These are phyloP conservation scores for Lerista edwardsae DNA, from an alignment of 2,797 vertebrate species.

Conservation along the genomic window DNA sequence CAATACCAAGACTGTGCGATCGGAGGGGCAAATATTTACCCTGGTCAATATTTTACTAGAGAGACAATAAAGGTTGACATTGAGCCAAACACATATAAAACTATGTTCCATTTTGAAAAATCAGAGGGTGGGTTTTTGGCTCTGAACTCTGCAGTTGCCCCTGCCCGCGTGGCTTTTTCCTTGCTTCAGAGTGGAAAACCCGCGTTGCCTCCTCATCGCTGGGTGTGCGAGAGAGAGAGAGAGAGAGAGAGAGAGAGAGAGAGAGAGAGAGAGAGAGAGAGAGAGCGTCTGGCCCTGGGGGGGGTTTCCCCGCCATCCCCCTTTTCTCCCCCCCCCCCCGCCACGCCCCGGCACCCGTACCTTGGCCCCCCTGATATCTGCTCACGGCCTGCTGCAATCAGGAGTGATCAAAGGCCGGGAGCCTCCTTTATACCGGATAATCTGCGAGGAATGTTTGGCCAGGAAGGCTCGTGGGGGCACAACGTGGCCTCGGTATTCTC, in stretches of 20 bases:
- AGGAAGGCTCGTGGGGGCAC: background rate
- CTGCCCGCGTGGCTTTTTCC: constrained; percentile 64
- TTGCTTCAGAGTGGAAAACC: constrained; percentile 24
- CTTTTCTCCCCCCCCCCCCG: background rate
- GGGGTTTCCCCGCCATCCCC: background rate
- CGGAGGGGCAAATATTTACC: constrained; percentile 73
- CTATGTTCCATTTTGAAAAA: constrained; percentile 61
- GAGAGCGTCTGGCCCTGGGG: background rate
- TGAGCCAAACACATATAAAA: constrained; percentile 67
- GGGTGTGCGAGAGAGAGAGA: background rate
- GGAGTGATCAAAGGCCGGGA: constrained; percentile 14
- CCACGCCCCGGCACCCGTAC: background rate
- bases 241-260: too few species aligned
- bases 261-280: background rate
- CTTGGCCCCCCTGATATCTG: constrained; percentile 4
- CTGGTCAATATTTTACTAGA: constrained; percentile 75
- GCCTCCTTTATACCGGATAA: constrained; percentile 1
- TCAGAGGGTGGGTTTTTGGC: constrained; percentile 51
- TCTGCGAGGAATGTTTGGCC: constrained; percentile 11
- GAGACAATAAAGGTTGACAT: constrained; percentile 74
- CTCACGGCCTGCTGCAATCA: background rate
- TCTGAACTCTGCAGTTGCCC: constrained; percentile 50
- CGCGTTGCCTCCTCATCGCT: constrained; percentile 38
- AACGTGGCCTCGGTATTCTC: background rate
- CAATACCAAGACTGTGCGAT: constrained; percentile 72